Evolutionary conservation across 1,140 invertebrate genomes (phyloP).

Genomic region (Dolichoris vasculosae): DNA sequence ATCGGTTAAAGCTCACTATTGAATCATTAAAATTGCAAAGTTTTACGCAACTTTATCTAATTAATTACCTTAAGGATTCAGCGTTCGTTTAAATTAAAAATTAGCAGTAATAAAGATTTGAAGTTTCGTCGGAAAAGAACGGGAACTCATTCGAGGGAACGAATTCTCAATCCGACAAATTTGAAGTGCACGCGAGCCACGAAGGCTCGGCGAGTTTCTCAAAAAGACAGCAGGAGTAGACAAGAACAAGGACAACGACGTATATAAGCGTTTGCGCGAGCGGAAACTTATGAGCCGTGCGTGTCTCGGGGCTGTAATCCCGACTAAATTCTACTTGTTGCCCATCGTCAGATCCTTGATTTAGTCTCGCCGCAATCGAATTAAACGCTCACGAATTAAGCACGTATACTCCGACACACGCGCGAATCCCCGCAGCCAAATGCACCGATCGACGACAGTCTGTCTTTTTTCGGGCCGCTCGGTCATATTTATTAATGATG

Average conservation of each 20-base stretch:
- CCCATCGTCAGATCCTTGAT: constrained; percentile 36
- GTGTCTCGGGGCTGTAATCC: constrained; percentile 45
- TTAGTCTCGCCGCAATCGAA: constrained; percentile 47
- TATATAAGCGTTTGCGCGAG: neutral
- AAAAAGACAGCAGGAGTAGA: constrained; percentile 19
- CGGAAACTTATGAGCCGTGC: constrained; percentile 39
- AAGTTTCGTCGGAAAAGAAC: neutral
- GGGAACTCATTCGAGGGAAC: no score
- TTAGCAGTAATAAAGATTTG: neutral
- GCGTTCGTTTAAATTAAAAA: neutral
- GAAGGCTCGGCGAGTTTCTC: neutral
- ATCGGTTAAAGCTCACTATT: no score
- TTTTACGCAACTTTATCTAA: no score
- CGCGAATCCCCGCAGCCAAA: neutral
- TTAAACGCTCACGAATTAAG: constrained; percentile 35
- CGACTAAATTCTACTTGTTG: constrained; percentile 19
- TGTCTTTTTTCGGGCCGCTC: neutral
- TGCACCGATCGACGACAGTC: constrained; percentile 7
- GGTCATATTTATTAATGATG: constrained; percentile 33
- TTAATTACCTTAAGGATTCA: neutral
- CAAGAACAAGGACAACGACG: neutral
- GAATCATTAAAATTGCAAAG: no score
- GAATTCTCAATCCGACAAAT: neutral
- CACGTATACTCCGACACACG: neutral
- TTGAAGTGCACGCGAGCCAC: neutral